These are phyloP conservation scores for Beroe forskalii DNA, from an alignment of 37 sponge, comb jelly and placozoan genomes.

Conservation along the genomic window DNA sequence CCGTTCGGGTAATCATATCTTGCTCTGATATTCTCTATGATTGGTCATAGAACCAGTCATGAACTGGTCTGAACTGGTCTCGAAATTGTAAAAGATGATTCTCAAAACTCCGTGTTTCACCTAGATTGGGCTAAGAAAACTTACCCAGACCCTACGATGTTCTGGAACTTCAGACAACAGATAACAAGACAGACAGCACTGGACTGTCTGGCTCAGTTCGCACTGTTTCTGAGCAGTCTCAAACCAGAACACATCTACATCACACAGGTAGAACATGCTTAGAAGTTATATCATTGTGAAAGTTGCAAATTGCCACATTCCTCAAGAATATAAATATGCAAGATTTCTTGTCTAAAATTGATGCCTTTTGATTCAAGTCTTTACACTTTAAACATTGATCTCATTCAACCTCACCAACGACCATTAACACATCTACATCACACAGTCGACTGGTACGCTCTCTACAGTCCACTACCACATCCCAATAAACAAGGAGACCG, in stretches of 20 bases:
- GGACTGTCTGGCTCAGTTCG: slow-evolving; percentile 55
- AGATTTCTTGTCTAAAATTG: no score
- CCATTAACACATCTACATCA: slow-evolving; percentile 59
- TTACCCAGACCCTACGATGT: slow-evolving; percentile 36
- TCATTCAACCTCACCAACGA: no score
- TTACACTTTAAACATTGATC: no score
- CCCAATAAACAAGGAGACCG: slow-evolving; percentile 15
- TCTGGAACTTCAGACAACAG: slow-evolving; percentile 47
- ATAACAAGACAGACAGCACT: slow-evolving; percentile 40
- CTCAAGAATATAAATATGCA: no score
- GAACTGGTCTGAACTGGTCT: no score
- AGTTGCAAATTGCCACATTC: no score
- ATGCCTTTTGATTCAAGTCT: no score
- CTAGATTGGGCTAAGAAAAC: slow-evolving; percentile 56
- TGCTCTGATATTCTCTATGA: background rate
- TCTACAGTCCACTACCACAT: slow-evolving; percentile 30
- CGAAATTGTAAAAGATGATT: no score
- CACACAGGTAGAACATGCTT: no score
- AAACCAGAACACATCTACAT: no score
- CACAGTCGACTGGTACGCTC: background rate
- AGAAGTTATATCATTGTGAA: no score
- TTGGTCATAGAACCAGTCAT: no score
- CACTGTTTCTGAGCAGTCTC: slow-evolving; percentile 8
- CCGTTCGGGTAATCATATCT: background rate
- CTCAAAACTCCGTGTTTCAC: background rate